These are phyloP conservation scores for Tetrao urogallus DNA, from an alignment of 2,113 vertebrate genomes.

Conservation along the genomic window DNA sequence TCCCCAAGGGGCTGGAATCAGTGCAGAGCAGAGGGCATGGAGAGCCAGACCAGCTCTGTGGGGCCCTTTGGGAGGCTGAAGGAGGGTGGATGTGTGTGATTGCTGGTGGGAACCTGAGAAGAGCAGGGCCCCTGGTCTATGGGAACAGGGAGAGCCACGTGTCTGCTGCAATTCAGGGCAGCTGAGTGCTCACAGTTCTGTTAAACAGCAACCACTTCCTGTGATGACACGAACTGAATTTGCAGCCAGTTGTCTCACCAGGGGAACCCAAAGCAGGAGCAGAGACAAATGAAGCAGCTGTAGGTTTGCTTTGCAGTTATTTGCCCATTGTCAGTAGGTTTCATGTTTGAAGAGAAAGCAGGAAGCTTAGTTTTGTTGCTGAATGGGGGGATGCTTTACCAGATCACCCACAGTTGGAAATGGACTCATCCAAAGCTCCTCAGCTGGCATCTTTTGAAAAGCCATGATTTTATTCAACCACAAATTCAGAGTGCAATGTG, in stretches of 20 bases:
- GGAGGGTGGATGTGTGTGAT: neutral
- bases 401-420: neutral
- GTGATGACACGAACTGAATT: conserved; percentile 22
- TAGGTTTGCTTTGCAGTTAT: conserved; percentile 21
- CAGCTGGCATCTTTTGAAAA: neutral
- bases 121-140: fast-evolving
- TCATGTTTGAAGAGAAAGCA: conserved; percentile 10
- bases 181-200: neutral
- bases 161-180: neutral
- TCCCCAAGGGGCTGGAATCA: neutral
- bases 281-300: conserved; percentile 50
- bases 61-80: neutral
- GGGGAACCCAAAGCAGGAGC: conserved; percentile 27
- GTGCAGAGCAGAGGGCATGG: neutral
- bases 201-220: neutral
- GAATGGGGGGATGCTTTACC: conserved; percentile 15
- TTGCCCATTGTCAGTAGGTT: conserved; percentile 34
- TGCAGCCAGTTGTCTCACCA: neutral
- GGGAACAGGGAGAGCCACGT: neutral
- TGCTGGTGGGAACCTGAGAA: fast-evolving
- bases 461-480: neutral
- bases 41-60: neutral
- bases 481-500: neutral
- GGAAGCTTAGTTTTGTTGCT: conserved; percentile 22
- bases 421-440: neutral